Conservation (phyloP, 2,113 vertebrate species). For the Oenanthe melanoleuca region DNA sequence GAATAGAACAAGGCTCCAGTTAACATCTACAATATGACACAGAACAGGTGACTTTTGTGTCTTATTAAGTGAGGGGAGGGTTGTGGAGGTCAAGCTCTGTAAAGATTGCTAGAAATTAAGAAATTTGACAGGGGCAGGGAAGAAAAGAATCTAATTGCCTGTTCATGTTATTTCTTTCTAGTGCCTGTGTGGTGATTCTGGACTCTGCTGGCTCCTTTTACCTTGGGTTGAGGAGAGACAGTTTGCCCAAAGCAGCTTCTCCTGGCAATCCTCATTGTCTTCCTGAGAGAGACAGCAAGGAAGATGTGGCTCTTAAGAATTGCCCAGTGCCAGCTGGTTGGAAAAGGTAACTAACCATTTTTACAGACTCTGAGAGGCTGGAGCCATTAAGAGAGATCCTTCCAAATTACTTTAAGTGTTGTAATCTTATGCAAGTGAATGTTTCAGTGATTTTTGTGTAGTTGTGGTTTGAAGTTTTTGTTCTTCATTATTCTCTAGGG, state of each 20-base stretch:
- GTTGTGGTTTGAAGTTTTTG: background rate
- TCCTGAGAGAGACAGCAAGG: background rate
- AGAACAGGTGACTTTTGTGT: background rate
- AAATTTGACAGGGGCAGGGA: background rate
- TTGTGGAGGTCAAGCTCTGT: background rate
- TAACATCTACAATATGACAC: background rate
- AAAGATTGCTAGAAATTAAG: background rate
- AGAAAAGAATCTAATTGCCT: background rate
- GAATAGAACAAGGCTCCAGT: background rate
- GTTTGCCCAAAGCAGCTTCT: background rate
- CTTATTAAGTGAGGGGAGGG: background rate
- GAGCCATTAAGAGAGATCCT: background rate
- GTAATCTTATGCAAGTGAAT: background rate
- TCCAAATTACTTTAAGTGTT: background rate
- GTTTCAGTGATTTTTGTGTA: background rate
- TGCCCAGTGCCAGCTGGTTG: background rate
- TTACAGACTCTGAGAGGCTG: background rate
- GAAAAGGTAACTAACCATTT: background rate
- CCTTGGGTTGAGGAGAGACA: background rate
- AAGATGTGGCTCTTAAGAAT: background rate
- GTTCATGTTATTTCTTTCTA: background rate
- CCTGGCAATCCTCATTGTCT: background rate
- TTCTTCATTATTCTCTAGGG: background rate
- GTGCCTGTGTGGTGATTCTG: background rate
- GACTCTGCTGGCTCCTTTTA: background rate